Conservation (phyloP, 2,113 vertebrate species). For the Turnix velox region DNA sequence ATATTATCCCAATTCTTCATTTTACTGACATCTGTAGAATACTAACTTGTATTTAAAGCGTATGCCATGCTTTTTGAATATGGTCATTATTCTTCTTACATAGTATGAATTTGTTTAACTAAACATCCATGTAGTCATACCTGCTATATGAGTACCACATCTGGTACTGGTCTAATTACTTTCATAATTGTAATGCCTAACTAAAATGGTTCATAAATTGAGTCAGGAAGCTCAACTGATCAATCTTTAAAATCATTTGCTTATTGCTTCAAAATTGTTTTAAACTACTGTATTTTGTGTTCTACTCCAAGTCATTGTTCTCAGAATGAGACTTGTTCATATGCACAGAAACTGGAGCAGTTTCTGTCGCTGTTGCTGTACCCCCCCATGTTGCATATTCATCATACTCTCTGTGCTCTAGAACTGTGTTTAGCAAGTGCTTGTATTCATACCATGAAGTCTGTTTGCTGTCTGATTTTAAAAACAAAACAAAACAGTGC, state of each 20-base stretch:
- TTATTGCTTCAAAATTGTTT: neutral
- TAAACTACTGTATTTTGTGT: neutral
- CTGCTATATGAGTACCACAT: neutral
- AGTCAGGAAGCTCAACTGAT: neutral
- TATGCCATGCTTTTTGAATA: neutral
- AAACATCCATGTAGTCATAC: neutral
- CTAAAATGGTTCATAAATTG: neutral
- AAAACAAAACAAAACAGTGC: constrained; percentile 19
- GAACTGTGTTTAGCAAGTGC: constrained; percentile 64
- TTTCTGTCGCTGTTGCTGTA: constrained; percentile 24
- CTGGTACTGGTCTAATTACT: neutral
- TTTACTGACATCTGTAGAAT: neutral
- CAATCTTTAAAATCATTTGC: neutral
- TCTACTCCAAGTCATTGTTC: constrained; percentile 49
- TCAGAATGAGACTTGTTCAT: constrained; percentile 68
- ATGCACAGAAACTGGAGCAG: neutral
- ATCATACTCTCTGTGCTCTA: neutral
- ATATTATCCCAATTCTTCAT: neutral
- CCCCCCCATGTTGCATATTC: neutral
- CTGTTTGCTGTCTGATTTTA: constrained; percentile 58
- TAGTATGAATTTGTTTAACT: neutral
- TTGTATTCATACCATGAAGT: constrained; percentile 65
- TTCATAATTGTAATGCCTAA: neutral
- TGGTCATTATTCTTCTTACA: neutral
- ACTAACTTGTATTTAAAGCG: neutral